Evolutionary conservation across 1,140 invertebrate species (phyloP).

Genomic region (Physella acuta): DNA sequence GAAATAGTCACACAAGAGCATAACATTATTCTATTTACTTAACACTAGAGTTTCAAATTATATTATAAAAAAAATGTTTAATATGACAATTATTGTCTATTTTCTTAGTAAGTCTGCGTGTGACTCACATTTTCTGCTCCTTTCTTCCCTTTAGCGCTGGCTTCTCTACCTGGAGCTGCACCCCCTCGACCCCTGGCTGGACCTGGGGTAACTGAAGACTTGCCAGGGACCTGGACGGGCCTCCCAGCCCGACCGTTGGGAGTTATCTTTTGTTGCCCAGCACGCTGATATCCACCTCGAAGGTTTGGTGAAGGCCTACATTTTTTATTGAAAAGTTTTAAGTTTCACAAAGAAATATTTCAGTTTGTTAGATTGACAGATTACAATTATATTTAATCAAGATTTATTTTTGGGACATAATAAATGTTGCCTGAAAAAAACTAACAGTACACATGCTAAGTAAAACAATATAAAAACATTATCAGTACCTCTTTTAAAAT

Average conservation of each 20-base stretch:
- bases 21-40: too few species aligned
- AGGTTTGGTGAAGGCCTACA: constrained; percentile 27
- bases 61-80: too few species aligned
- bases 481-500: too few species aligned
- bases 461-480: too few species aligned
- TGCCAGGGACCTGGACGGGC: not conserved
- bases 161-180: constrained; percentile 5
- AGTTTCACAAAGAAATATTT: too few species aligned
- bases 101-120: too few species aligned
- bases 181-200: constrained; percentile 2
- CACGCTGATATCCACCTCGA: not conserved
- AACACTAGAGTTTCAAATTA: too few species aligned
- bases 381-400: too few species aligned
- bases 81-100: too few species aligned
- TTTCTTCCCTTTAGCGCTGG: not conserved
- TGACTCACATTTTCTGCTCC: constrained; percentile 9
- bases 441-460: not conserved
- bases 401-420: too few species aligned
- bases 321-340: too few species aligned
- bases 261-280: not conserved
- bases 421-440: not conserved
- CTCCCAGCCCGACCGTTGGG: constrained; percentile 4
- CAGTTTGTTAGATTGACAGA: too few species aligned
- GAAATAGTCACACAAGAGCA: not conserved
- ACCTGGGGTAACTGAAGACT: not conserved